These are phyloP conservation scores for Antennarius striatus DNA, from an alignment of 2,113 vertebrate genomes.

Conservation along the genomic window DNA sequence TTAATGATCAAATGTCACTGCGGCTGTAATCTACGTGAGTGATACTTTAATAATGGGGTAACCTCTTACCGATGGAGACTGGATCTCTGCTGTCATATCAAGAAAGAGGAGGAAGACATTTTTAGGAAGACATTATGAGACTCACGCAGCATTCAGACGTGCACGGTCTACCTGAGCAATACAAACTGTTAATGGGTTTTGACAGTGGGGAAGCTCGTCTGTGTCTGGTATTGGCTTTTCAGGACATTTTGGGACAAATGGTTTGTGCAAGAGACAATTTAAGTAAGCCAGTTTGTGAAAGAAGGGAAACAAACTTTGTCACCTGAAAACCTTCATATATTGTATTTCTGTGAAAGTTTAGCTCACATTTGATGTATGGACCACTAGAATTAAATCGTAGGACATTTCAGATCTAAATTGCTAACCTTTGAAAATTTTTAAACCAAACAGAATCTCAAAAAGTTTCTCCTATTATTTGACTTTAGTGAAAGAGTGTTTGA, in stretches of 20 bases:
- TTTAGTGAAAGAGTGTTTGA: too few relatives aligned
- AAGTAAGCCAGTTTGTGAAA: neutral
- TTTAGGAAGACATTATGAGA: conserved; percentile 67
- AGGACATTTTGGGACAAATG: conserved; percentile 46
- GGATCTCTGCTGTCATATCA: conserved; percentile 60
- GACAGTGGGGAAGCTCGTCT: conserved; percentile 20
- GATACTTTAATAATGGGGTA: conserved; percentile 78
- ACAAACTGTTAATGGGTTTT: conserved; percentile 42
- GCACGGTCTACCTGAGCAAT: conserved; percentile 34
- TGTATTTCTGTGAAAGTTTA: neutral
- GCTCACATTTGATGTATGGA: too few relatives aligned
- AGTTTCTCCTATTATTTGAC: too few relatives aligned
- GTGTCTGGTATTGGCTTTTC: conserved; percentile 27
- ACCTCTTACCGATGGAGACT: conserved; percentile 34
- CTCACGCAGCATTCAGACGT: conserved; percentile 43
- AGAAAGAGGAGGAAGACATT: conserved; percentile 53
- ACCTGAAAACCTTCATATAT: neutral
- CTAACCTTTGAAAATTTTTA: too few relatives aligned
- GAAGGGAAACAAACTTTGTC: conserved; percentile 1
- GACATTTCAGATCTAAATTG: too few relatives aligned
- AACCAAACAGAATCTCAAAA: too few relatives aligned
- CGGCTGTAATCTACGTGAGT: conserved; percentile 71
- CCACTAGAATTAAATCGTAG: too few relatives aligned
- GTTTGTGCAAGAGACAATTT: conserved; percentile 20
- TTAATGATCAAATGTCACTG: conserved; percentile 69